phyloP scores from a whole-genome alignment of 2,888 invertebrate species.

The Protophormia terraenovae region DNA sequence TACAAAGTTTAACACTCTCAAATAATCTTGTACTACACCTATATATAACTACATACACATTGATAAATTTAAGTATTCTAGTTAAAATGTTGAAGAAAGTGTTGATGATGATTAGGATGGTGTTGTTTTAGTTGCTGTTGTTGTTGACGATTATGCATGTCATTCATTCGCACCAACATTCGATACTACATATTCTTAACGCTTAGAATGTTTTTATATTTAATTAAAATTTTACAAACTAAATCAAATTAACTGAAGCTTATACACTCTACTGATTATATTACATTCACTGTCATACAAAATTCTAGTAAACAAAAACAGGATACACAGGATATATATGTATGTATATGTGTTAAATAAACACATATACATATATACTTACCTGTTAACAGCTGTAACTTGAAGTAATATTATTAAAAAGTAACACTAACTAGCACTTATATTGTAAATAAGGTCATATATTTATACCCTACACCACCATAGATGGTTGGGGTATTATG shows the following conservation, averaged over 20 bases:
- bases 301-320: neutral
- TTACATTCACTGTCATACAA: slow-evolving; percentile 4
- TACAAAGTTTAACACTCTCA: neutral
- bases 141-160: slow-evolving; percentile 25
- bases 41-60: neutral
- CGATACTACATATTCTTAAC: neutral
- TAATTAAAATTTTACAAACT: slow-evolving; percentile 65
- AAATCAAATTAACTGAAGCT: slow-evolving; percentile 66
- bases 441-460: slow-evolving; percentile 3
- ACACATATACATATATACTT: neutral
- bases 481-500: too few relatives aligned
- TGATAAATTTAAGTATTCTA: neutral
- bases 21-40: neutral
- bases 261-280: slow-evolving; percentile 50
- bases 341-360: slow-evolving; percentile 1
- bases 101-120: neutral
- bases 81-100: neutral
- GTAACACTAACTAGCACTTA: slow-evolving; percentile 9
- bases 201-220: slow-evolving; percentile 58
- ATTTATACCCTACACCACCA: too few relatives aligned
- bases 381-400: neutral
- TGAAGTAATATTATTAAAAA: slow-evolving; percentile 35
- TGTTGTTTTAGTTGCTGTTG: neutral
- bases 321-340: neutral
- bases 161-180: slow-evolving; percentile 45